Evolutionary conservation across 2,888 invertebrate species (phyloP), one percentile per base, ranked within the genome.

Genomic region (Meganola albula): DNA sequence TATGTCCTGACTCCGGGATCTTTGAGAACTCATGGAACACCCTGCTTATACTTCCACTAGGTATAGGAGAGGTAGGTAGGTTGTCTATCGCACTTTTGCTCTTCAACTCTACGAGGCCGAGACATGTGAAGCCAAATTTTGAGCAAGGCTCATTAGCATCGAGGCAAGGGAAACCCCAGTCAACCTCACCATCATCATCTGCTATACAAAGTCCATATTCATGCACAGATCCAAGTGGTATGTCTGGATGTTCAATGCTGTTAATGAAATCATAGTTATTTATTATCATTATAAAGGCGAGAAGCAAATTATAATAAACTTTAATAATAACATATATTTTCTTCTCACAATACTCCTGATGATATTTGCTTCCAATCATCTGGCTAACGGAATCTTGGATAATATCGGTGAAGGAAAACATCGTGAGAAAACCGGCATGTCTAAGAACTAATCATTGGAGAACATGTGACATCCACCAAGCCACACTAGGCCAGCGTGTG

Each of bases 171-270:
- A 99, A 97, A 56, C 97, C 98, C 77, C 90, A 90, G 74, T 97
- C 97, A 2, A 96, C 93, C 79, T 97, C 97, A 1, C 98, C 98
- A 66, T 97, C 97, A 62, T 98, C 98, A 78, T 98, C 98, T 12
- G 96, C 97, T 71, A 98, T 96, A 66, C 94, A 96, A 33, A 98
- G 88, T 24, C 95, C 95, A 70, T 96, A 98, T 60, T 91, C 89
- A 32, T 88, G 84, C 10, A 91, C 88, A 20, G 90, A 88, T 53
- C 90, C 89, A 27, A 92, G 82, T 10, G 77, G 69, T 53, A 90
- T 79, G 40, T 91, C 90, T 3, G 90, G 90, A 65, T 90, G 89
- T 58, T 88, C 88, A 44, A 90, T 88, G 68, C 90, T 90, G 63
- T 58, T 68, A 69, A 44, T 35, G 13, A 24, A 10, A 20, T n/a